Evolutionary conservation across 2,113 vertebrate genomes (phyloP).

Genomic region (Alexandromys fortis): DNA sequence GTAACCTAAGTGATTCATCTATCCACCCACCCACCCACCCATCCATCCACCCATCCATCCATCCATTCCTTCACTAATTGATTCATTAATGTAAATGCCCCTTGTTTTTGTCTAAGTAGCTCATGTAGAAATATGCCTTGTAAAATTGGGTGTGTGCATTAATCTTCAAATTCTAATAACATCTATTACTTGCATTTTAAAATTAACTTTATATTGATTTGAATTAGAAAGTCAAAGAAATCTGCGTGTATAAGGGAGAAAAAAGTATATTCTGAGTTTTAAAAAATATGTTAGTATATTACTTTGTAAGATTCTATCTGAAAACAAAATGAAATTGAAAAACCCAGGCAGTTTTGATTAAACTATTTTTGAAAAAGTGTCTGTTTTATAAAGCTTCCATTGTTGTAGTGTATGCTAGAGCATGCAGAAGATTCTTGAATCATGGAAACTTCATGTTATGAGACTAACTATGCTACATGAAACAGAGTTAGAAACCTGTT

Average conservation of each 20-base stretch:
- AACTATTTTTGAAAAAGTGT: background rate
- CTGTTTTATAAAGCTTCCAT: background rate
- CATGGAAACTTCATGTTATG: background rate
- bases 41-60: background rate
- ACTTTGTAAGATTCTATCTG: background rate
- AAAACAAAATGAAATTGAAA: background rate
- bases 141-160: background rate
- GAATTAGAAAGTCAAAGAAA: constrained; percentile 3
- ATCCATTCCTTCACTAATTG: background rate
- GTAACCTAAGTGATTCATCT: background rate
- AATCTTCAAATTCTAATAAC: background rate
- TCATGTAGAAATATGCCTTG: background rate
- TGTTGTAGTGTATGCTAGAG: background rate
- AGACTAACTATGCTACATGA: background rate
- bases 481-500: background rate
- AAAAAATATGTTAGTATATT: background rate
- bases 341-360: background rate
- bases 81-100: background rate
- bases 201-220: constrained; percentile 16
- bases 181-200: background rate
- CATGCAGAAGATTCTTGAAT: background rate
- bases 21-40: background rate
- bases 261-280: background rate
- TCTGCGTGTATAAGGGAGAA: background rate
- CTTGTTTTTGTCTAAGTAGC: background rate